phyloP scores from a whole-genome alignment of 23 tunicate genomes.

The Styela clava region DNA sequence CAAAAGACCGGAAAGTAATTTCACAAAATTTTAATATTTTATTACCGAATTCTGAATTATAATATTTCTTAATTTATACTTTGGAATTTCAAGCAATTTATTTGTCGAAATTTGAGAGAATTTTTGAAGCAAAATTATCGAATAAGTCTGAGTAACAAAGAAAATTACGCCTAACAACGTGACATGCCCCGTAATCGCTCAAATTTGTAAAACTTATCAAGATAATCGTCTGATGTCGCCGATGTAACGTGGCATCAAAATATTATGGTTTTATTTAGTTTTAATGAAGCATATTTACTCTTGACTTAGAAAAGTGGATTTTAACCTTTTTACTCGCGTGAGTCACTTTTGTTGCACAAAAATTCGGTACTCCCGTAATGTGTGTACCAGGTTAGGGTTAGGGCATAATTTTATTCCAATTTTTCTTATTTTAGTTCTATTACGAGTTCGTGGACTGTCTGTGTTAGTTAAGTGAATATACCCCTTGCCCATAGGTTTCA shows the following conservation, averaged over 20 bases:
- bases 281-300: too few species aligned
- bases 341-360: too few species aligned
- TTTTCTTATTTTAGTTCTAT: too few species aligned
- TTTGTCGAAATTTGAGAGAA: too few species aligned
- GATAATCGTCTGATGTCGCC: neutral
- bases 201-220: neutral
- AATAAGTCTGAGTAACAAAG: neutral
- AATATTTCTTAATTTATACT: neutral
- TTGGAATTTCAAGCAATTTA: neutral
- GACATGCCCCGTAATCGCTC: neutral
- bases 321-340: neutral
- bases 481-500: too few species aligned
- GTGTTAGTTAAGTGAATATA: too few species aligned
- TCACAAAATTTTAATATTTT: too few species aligned
- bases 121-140: neutral
- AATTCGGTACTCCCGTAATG: too few species aligned
- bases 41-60: neutral
- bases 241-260: neutral
- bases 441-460: too few species aligned
- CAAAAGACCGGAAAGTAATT: neutral
- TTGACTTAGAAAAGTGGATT: neutral
- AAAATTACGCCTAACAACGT: neutral
- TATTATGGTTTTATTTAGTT: too few species aligned
- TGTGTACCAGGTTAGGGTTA: too few species aligned
- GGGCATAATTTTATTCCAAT: too few species aligned